These are phyloP conservation scores for Meiosimyza decipiens DNA, from an alignment of 2,888 invertebrate species.

Conservation along the genomic window DNA sequence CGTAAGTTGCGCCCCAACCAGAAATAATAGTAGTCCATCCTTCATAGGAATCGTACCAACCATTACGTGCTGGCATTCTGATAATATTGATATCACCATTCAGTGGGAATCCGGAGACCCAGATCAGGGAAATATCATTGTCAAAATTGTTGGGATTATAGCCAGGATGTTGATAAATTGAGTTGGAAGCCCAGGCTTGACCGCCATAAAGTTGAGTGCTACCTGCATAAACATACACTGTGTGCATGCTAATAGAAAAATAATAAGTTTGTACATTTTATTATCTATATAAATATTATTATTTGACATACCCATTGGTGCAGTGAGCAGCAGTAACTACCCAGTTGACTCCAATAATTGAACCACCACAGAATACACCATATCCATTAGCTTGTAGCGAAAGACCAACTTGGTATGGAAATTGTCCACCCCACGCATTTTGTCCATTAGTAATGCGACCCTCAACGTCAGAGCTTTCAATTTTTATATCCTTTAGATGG, in stretches of 20 bases:
- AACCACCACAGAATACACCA: conserved; percentile 59
- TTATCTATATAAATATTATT: no score
- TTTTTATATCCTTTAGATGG: neutral
- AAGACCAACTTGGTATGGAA: conserved; percentile 57
- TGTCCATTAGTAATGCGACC: conserved; percentile 50
- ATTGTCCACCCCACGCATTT: conserved; percentile 41
- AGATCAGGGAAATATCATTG: conserved; percentile 66
- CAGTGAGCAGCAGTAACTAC: conserved; percentile 62
- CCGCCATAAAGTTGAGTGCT: conserved; percentile 45
- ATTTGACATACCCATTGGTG: conserved; percentile 49
- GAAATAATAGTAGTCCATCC: conserved; percentile 51
- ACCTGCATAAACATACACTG: conserved; percentile 52
- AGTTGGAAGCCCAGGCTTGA: conserved; percentile 40
- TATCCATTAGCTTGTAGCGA: conserved; percentile 44
- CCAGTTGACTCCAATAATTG: conserved; percentile 53
- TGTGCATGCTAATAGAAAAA: conserved; percentile 39
- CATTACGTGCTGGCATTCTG: conserved; percentile 39
- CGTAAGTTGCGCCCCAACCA: conserved; percentile 56
- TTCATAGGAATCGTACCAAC: conserved; percentile 42
- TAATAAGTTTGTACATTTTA: no score
- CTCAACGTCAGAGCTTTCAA: conserved; percentile 17
- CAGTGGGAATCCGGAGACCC: conserved; percentile 49
- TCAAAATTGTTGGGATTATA: conserved; percentile 53
- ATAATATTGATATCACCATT: conserved; percentile 41
- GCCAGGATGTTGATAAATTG: conserved; percentile 53